Conservation (phyloP, 2,113 vertebrate species). For the Dicaeum eximium region DNA sequence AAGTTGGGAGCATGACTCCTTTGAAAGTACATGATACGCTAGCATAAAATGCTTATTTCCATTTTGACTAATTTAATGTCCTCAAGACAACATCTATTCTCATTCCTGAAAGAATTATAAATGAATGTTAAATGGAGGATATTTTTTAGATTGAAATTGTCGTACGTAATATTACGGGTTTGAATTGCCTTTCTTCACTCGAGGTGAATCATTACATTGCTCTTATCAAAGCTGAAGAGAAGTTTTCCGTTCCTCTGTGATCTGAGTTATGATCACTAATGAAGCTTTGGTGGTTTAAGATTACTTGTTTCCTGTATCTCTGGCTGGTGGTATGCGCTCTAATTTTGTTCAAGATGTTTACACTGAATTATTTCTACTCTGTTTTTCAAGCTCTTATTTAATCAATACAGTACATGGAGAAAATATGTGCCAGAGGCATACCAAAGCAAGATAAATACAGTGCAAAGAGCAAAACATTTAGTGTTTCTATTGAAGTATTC, state of each 20-base stretch:
- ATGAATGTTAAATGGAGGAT: not conserved
- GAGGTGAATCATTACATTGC: not conserved
- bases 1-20: not conserved
- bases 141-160: not conserved
- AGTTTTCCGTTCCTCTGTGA: not conserved
- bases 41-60: not conserved
- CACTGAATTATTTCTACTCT: not conserved
- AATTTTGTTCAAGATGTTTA: not conserved
- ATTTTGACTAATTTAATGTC: not conserved
- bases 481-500: not conserved
- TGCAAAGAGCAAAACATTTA: not conserved
- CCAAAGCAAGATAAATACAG: not conserved
- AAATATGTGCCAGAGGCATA: not conserved
- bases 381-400: not conserved
- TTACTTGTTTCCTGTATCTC: not conserved
- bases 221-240: not conserved
- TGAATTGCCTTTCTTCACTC: not conserved
- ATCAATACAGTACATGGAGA: not conserved
- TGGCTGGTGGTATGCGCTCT: not conserved
- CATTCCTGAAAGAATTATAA: not conserved
- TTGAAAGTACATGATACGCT: not conserved
- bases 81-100: not conserved
- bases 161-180: not conserved
- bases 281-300: not conserved
- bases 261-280: not conserved